Conservation (phyloP, 2,888 invertebrate genomes). For the Torymus auratus region DNA sequence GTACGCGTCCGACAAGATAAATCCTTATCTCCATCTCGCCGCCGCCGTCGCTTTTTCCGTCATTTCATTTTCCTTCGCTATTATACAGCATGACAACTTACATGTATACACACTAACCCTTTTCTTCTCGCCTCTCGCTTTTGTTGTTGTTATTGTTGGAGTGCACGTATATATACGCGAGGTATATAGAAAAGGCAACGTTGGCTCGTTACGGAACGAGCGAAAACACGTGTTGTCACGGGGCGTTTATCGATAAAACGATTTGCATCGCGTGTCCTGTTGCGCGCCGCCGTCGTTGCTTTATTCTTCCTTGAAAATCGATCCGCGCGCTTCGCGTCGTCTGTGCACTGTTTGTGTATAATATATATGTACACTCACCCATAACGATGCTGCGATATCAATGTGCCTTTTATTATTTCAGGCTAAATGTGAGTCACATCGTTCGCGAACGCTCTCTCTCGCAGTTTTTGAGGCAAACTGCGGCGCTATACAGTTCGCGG, state of each 20-base stretch:
- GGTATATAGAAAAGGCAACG: too few relatives aligned
- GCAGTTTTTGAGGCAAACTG: too few relatives aligned
- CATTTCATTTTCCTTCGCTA: not conserved
- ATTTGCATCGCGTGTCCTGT: slow-evolving; percentile 51
- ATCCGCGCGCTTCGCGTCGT: not conserved
- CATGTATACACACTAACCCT: too few relatives aligned
- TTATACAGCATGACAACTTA: not conserved
- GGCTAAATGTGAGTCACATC: slow-evolving; percentile 37
- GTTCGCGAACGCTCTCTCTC: too few relatives aligned
- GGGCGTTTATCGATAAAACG: slow-evolving; percentile 42
- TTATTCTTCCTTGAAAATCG: slow-evolving; percentile 31
- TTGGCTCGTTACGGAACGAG: not conserved
- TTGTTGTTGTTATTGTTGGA: too few relatives aligned
- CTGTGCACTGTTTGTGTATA: not conserved
- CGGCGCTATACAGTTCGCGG: not conserved
- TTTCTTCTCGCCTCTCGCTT: too few relatives aligned
- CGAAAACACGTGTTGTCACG: slow-evolving; percentile 14
- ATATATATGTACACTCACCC: too few relatives aligned
- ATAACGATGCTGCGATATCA: not conserved
- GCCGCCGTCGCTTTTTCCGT: not conserved
- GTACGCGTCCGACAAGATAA: slow-evolving; percentile 1
- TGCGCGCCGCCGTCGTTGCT: not conserved
- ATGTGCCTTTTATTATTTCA: slow-evolving; percentile 39
- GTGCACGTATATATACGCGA: too few relatives aligned
- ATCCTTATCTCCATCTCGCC: slow-evolving; percentile 11